Percentiles rank a stretch among this genome's conserved stretches.
Evolutionary conservation across 2,888 invertebrate species (phyloP).

Genomic region (Panzeria rudis): DNA sequence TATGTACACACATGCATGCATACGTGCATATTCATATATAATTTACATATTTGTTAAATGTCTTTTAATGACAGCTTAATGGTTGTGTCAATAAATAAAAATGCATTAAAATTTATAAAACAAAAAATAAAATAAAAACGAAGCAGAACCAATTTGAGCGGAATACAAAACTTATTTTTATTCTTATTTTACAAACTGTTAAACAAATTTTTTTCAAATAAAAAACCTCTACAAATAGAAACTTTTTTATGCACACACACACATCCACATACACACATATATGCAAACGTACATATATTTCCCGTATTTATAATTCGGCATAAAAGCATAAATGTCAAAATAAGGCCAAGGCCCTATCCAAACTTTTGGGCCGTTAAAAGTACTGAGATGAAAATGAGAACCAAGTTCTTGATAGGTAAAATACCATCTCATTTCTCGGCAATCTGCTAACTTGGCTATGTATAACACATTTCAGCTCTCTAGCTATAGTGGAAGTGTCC

Average conservation of each 20-base stretch:
- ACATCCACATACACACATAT: neutral
- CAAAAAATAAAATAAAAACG: neutral
- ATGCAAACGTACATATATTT: neutral
- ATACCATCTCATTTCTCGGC: too few relatives aligned
- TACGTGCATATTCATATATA: neutral
- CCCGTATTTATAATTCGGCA: neutral
- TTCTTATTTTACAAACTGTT: constrained; percentile 55
- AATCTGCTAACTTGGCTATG: too few relatives aligned
- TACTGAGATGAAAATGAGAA: too few relatives aligned
- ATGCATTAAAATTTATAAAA: constrained; percentile 58
- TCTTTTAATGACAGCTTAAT: constrained; percentile 73
- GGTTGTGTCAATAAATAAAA: constrained; percentile 71
- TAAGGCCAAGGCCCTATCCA: too few relatives aligned
- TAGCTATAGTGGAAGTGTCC: too few relatives aligned
- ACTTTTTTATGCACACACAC: neutral
- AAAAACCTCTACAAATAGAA: neutral
- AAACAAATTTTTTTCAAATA: constrained; percentile 20
- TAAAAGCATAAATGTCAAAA: too few relatives aligned
- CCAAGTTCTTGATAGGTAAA: too few relatives aligned
- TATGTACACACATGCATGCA: too few relatives aligned
- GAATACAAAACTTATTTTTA: constrained; percentile 28
- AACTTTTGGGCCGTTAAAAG: too few relatives aligned
- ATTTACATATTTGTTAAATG: constrained; percentile 66
- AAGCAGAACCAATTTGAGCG: constrained; percentile 1
- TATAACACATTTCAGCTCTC: too few relatives aligned